Evolutionary conservation across 2,113 vertebrate species (phyloP).

Genomic region (Sitta europaea): DNA sequence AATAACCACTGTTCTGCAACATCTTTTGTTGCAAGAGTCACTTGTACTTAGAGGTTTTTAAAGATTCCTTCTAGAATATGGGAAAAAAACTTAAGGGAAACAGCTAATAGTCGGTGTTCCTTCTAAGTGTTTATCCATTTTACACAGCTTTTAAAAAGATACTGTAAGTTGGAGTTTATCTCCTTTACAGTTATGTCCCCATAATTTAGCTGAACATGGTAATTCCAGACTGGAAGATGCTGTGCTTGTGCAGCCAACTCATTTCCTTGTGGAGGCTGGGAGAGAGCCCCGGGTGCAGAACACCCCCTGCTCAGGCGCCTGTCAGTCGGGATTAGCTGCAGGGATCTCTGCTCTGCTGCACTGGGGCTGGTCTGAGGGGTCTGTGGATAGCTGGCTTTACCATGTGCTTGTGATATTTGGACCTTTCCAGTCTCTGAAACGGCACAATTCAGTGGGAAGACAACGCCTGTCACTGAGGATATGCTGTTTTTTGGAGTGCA

Average conservation of each 20-base stretch:
- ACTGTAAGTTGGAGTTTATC: background rate
- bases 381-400: background rate
- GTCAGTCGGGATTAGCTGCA: fast-evolving
- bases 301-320: background rate
- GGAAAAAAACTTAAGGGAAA: background rate
- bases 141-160: background rate
- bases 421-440: background rate
- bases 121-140: background rate
- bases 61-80: background rate
- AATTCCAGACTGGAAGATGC: background rate
- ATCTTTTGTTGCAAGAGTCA: background rate
- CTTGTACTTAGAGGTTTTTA: background rate
- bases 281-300: fast-evolving
- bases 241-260: background rate
- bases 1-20: background rate
- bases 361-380: background rate
- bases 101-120: background rate
- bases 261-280: background rate
- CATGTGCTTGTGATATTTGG: fast-evolving
- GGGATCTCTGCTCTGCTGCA: background rate
- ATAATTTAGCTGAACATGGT: background rate
- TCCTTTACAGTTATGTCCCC: background rate
- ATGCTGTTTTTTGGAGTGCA: fast-evolving
- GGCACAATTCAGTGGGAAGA: background rate
- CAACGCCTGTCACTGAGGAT: background rate